These are phyloP conservation scores for Onychomys leucogaster DNA, from an alignment of 2,797 vertebrate genomes.

Conservation along the genomic window DNA sequence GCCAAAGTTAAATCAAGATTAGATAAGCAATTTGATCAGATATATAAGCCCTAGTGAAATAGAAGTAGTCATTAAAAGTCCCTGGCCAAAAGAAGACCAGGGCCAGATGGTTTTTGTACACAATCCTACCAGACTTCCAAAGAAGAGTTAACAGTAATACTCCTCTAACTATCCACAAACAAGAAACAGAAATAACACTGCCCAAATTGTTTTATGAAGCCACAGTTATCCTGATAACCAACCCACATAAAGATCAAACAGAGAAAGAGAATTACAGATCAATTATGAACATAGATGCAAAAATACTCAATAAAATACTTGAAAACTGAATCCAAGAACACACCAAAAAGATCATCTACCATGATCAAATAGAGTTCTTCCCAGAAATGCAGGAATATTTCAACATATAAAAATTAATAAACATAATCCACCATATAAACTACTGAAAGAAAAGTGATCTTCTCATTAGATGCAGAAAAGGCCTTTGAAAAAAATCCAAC, in stretches of 20 bases:
- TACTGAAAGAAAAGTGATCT: background rate
- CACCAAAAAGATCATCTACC: background rate
- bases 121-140: background rate
- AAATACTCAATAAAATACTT: background rate
- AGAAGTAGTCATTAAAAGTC: background rate
- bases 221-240: background rate
- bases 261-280: background rate
- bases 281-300: background rate
- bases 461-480: background rate
- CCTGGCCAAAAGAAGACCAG: no score
- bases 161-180: background rate
- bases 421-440: background rate
- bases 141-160: background rate
- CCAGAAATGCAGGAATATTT: background rate
- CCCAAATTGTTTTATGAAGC: background rate
- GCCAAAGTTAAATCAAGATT: background rate
- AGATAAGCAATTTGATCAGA: background rate
- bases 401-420: background rate
- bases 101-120: background rate
- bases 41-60: background rate
- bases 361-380: background rate
- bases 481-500: background rate
- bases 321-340: background rate
- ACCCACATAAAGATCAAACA: background rate
- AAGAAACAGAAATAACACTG: background rate